A percentile compares a stretch with the other conserved stretches of the same genome.
phyloP scores from a whole-genome alignment of 2,797 vertebrate genomes.

The Chelmon rostratus region DNA sequence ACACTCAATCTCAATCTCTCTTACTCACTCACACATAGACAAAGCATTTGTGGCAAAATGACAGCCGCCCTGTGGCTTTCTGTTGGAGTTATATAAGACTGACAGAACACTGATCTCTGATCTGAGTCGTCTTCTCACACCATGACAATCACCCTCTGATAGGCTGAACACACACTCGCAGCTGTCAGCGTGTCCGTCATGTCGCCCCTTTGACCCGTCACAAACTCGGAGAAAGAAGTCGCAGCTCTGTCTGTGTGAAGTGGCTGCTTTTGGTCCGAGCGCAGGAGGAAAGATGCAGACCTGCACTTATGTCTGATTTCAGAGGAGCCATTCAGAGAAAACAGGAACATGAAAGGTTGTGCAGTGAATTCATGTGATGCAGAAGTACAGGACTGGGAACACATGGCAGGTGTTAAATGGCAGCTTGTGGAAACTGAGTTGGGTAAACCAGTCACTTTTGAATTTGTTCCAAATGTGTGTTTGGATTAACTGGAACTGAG shows the following conservation, averaged over 20 bases:
- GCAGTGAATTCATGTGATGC: background rate
- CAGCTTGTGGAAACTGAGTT: background rate
- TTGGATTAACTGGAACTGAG: constrained; percentile 1
- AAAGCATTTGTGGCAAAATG: constrained; percentile 10
- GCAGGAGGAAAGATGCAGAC: background rate
- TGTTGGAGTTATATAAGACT: constrained; percentile 30
- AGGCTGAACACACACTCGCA: constrained; percentile 4
- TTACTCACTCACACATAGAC: background rate
- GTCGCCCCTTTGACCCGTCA: constrained; percentile 7
- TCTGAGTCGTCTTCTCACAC: constrained; percentile 30
- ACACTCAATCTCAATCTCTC: no score
- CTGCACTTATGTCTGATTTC: background rate
- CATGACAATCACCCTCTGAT: constrained; percentile 10
- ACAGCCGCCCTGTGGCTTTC: constrained; percentile 25
- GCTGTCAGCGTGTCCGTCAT: background rate
- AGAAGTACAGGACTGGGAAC: background rate
- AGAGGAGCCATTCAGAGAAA: background rate
- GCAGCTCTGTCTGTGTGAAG: background rate
- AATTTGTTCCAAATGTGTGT: background rate
- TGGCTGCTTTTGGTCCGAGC: background rate
- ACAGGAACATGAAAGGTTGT: background rate
- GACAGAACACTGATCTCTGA: constrained; percentile 19
- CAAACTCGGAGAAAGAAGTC: constrained; percentile 14
- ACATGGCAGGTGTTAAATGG: background rate
- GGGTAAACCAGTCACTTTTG: background rate